A percentile compares a stretch with the other conserved stretches of the same genome.
These are phyloP conservation scores for Pseudochirops cupreus DNA, from an alignment of 2,797 vertebrate genomes.

Conservation along the genomic window DNA sequence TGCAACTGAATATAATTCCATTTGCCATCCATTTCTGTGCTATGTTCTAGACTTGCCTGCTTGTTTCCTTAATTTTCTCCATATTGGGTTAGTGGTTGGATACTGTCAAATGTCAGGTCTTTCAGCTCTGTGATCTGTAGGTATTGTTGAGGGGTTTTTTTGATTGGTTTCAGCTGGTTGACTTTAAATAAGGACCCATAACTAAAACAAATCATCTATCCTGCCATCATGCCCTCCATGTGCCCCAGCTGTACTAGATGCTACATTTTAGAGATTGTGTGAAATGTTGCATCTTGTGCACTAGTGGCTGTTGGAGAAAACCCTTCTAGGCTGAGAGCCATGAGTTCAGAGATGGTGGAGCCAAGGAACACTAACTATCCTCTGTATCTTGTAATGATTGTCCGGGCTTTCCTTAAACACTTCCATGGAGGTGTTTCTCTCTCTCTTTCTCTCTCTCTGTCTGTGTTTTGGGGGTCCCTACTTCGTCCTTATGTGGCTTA, in stretches of 20 bases:
- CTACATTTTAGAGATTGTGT: neutral
- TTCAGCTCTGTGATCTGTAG: constrained; percentile 6
- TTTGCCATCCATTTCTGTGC: neutral
- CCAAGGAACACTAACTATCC: neutral
- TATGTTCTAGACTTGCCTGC: neutral
- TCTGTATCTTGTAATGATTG: neutral
- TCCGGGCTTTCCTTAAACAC: neutral
- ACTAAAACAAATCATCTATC: neutral
- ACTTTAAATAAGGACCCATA: neutral
- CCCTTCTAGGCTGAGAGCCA: neutral
- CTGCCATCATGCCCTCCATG: neutral
- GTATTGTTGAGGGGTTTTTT: neutral
- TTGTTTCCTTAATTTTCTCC: neutral
- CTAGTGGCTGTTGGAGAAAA: constrained; percentile 7
- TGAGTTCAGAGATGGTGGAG: neutral
- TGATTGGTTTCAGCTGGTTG: neutral
- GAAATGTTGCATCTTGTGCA: constrained; percentile 10
- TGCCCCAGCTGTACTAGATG: neutral
- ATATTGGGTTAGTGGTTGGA: neutral
- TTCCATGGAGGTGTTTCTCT: neutral
- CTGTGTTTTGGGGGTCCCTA: neutral
- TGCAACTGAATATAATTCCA: neutral
- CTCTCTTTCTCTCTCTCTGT: neutral
- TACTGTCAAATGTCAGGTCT: neutral
- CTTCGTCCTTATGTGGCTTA: neutral